Percentiles rank a stretch among this genome's conserved stretches.
These are phyloP conservation scores for Rhagoletis pomonella DNA, from an alignment of 1,140 invertebrate species.

Conservation along the genomic window DNA sequence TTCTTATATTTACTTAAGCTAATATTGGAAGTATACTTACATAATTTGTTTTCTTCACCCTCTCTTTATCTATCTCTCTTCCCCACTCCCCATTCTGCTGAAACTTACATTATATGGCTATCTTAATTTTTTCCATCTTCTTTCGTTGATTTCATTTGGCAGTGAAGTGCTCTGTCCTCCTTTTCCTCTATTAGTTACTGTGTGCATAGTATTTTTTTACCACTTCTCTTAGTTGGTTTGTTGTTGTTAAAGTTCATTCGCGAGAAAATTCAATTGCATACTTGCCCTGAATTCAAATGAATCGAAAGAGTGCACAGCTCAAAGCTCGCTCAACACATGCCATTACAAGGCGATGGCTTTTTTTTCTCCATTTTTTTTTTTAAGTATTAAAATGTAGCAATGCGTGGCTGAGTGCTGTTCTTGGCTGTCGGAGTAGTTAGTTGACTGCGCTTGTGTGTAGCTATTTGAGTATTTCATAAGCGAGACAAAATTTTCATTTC, in stretches of 20 bases:
- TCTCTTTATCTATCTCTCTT: too few relatives aligned
- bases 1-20: not conserved
- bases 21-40: not conserved
- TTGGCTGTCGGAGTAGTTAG: not conserved
- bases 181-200: not conserved
- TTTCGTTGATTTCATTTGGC: not conserved
- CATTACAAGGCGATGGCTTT: not conserved
- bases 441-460: not conserved
- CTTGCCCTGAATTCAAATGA: conserved; percentile 43
- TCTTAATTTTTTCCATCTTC: conserved; percentile 9
- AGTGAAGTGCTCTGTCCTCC: not conserved
- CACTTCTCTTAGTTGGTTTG: not conserved
- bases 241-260: not conserved
- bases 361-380: not conserved
- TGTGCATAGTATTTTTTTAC: not conserved
- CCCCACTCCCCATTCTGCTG: too few relatives aligned
- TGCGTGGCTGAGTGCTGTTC: conserved; percentile 3
- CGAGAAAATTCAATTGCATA: conserved; percentile 34
- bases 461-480: not conserved
- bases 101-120: not conserved
- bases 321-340: not conserved
- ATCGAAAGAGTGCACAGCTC: conserved; percentile 17
- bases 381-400: not conserved
- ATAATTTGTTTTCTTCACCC: not conserved
- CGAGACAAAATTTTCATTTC: not conserved